Evolutionary conservation across 2,797 vertebrate genomes (phyloP).

Genomic region (Siniperca scherzeri): DNA sequence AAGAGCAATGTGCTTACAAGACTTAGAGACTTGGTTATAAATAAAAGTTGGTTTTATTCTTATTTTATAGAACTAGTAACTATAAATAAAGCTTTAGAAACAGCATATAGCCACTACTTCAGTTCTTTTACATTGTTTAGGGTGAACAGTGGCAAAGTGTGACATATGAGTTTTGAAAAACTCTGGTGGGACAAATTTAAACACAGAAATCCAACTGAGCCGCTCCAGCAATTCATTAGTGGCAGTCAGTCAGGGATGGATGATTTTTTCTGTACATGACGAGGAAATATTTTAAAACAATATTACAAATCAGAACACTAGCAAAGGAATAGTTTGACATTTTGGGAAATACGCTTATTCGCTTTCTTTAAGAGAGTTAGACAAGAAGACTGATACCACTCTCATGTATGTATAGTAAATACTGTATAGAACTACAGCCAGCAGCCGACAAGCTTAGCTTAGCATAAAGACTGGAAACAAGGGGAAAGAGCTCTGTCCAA

Average conservation of each 20-base stretch:
- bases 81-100: not conserved
- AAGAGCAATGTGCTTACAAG: constrained; percentile 27
- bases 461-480: not conserved
- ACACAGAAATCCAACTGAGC: not conserved
- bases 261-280: not conserved
- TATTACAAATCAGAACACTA: not conserved
- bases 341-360: not conserved
- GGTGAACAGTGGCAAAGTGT: not conserved
- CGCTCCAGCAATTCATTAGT: not conserved
- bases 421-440: not conserved
- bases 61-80: not conserved
- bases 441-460: not conserved
- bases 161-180: not conserved
- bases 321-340: not conserved
- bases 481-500: not conserved
- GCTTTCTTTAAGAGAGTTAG: not conserved
- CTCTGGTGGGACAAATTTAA: not conserved
- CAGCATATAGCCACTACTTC: not conserved
- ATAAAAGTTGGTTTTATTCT: not conserved
- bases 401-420: not conserved
- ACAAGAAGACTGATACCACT: not conserved
- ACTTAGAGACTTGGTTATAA: not conserved
- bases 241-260: not conserved
- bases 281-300: not conserved
- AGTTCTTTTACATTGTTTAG: not conserved